Conservation (phyloP, 2,888 invertebrate species). For the Meghimatium bilineatum region DNA sequence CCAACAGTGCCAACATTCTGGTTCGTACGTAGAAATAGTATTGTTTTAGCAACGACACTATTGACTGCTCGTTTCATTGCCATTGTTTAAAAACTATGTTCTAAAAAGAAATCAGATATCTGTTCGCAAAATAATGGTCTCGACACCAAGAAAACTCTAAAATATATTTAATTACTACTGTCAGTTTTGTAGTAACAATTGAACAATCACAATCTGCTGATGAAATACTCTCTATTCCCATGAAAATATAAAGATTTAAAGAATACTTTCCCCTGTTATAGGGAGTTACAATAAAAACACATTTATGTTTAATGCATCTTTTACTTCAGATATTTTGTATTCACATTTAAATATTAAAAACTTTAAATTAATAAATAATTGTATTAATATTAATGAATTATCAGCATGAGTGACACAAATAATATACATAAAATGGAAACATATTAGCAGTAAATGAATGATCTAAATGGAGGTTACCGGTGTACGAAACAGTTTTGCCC, state of each 20-base stretch:
- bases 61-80: background rate
- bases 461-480: conserved; percentile 22
- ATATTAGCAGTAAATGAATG: background rate
- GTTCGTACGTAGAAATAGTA: background rate
- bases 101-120: background rate
- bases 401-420: too few relatives aligned
- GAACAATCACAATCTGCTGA: background rate
- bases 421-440: background rate
- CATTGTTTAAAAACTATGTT: background rate
- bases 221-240: background rate
- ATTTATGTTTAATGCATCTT: too few relatives aligned
- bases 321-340: too few relatives aligned
- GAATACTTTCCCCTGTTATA: background rate
- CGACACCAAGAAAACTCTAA: background rate
- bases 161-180: background rate
- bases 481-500: background rate
- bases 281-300: background rate
- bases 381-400: too few relatives aligned
- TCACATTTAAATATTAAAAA: too few relatives aligned
- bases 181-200: too few relatives aligned
- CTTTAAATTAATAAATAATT: too few relatives aligned
- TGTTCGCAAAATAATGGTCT: background rate
- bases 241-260: background rate
- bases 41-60: background rate
- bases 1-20: too few relatives aligned